Base-by-base conservation (phyloP, 2,888 invertebrate genomes). In the Drosophila merina region DNA sequence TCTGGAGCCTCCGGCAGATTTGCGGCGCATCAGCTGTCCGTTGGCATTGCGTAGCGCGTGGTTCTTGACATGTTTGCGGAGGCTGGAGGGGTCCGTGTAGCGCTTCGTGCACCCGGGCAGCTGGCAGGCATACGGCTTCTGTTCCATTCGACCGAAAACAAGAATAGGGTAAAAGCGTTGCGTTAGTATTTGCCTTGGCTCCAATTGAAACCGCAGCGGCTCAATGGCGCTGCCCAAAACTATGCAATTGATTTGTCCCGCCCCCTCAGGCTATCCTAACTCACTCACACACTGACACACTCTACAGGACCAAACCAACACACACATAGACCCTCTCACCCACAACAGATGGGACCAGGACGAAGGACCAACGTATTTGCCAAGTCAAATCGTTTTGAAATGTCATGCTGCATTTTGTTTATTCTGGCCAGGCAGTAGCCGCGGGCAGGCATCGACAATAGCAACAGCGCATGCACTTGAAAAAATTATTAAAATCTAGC, bases 81-180 rank as follows among this genome's bases (percentile, higher is more conserved):
- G 93, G 52, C 97, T 97, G 56, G 97, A 97, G 0, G 98, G 98
- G 90, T 98, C 98, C 0, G 98, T 98, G 92, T 98, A 98, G 38
- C 97, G 95, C 91, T 98, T 98, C 5, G 94, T 95, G 89, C 98
- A 98, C 1, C 97, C 97, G 0, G 93, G 92, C 14, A 97, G 95
- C 83, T 97, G 97, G 82, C 98, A 98, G 0, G 96, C 97, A 91
- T 98, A 98, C 0, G 98, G 98, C 92, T 97, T 97, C 96, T 98
- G 93, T 33, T 42, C 44, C 55, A 26, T 40, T 6, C 36, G 12
- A 36, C 36, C 36, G 52, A 60, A 56, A 62, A 20, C 42, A 57
- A 66, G 54, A 38, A 67, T 31, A 59, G 48, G 57, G 28, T 48
- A 50, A 25, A 14, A 38, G 57, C n/a, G 14, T 25, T 47, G 57